Conservation (phyloP, 2,113 vertebrate species). For the Bubo blakistoni region DNA sequence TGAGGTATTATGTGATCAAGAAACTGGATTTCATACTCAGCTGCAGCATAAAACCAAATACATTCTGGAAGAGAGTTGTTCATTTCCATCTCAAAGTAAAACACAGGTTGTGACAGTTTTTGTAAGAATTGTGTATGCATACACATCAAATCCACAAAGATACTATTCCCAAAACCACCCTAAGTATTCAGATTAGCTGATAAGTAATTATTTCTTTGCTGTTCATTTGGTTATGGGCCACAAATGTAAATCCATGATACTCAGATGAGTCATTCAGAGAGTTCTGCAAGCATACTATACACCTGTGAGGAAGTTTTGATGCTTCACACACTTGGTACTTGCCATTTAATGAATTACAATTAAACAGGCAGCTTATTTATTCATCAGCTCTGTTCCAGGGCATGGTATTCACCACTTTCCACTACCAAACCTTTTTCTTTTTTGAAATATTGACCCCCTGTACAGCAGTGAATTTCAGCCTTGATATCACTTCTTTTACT, state of each 20-base stretch:
- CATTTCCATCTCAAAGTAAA: neutral
- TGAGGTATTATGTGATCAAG: neutral
- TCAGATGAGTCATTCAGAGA: neutral
- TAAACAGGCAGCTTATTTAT: neutral
- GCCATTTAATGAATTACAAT: neutral
- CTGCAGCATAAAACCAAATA: neutral
- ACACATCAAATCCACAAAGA: neutral
- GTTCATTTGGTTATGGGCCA: neutral
- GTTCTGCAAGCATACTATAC: neutral
- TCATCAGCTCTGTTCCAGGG: neutral
- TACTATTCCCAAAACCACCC: neutral
- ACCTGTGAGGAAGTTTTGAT: neutral
- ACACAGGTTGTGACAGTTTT: neutral
- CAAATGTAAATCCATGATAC: neutral
- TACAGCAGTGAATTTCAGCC: neutral
- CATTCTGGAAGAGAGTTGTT: neutral
- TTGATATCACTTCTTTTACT: neutral
- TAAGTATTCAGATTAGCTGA: neutral
- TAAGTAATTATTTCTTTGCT: neutral
- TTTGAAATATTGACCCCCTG: neutral
- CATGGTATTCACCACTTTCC: neutral
- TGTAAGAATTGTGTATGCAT: neutral
- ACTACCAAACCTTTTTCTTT: neutral
- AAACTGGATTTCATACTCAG: neutral
- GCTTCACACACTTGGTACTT: neutral